These are phyloP conservation scores for Clupea harengus DNA, from an alignment of 2,113 vertebrate genomes.

Conservation along the genomic window DNA sequence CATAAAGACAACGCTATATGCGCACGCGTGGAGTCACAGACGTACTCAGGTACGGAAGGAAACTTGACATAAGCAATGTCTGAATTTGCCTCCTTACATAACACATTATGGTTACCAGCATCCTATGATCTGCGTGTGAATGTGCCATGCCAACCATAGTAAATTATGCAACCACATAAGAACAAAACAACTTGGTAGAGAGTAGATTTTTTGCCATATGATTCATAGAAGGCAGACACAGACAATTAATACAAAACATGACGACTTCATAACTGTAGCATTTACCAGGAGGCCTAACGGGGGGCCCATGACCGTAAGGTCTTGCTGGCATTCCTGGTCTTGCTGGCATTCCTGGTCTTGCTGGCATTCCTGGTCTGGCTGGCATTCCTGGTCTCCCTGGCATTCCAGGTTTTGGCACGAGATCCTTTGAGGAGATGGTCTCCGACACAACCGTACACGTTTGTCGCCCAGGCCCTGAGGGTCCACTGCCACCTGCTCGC, in stretches of 20 bases:
- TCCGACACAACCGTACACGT: constrained; percentile 93
- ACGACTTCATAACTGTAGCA: neutral
- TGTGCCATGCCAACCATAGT: neutral
- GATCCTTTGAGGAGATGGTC: constrained; percentile 94
- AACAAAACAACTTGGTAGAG: neutral
- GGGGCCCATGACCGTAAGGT: constrained; percentile 52
- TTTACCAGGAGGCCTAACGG: constrained; percentile 75
- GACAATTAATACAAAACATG: neutral
- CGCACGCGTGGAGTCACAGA: neutral
- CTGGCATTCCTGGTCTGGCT: constrained; percentile 25
- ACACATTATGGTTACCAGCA: neutral
- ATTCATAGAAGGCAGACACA: constrained; percentile 18
- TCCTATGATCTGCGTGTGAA: neutral
- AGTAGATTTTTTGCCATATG: neutral
- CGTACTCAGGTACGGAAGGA: neutral
- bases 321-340: constrained; percentile 53
- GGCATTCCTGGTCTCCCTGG: constrained; percentile 55
- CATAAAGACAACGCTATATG: no score
- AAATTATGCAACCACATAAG: neutral
- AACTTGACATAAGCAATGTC: neutral
- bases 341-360: constrained; percentile 51
- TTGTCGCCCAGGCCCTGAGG: constrained; percentile 70
- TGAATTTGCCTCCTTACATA: no score
- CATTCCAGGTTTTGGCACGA: constrained; percentile 71
- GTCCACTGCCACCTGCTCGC: constrained; percentile 54